Evolutionary conservation across 2,888 invertebrate species (phyloP).

Genomic region (Fabriciana adippe): DNA sequence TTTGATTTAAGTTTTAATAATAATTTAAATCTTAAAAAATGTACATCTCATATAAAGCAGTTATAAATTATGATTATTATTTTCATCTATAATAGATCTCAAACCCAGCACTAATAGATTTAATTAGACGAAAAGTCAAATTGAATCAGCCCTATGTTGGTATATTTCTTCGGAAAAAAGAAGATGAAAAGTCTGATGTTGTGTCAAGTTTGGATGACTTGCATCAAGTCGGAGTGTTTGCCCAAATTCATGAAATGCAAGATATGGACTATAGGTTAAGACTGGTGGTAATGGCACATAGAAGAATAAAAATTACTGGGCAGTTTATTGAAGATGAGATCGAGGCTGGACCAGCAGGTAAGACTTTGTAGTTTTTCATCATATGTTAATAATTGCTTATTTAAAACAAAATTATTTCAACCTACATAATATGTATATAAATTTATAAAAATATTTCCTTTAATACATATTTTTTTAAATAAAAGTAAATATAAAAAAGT

Average conservation of each 20-base stretch:
- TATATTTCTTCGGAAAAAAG: conserved; percentile 95
- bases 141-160: conserved; percentile 98
- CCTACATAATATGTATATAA: no score
- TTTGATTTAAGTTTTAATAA: no score
- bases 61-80: conserved; percentile 1
- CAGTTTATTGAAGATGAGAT: conserved; percentile 89
- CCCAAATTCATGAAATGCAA: conserved; percentile 98
- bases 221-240: conserved; percentile 96
- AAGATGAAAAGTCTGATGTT: conserved; percentile 93
- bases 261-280: conserved; percentile 95
- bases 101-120: conserved; percentile 92
- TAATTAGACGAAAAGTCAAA: conserved; percentile 96
- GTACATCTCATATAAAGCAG: not conserved
- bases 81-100: conserved; percentile 84
- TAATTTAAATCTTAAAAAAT: not conserved
- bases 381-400: not conserved
- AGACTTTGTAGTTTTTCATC: conserved; percentile 34
- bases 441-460: no score
- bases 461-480: no score
- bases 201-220: conserved; percentile 93
- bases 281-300: conserved; percentile 96
- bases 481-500: no score
- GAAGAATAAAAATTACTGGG: conserved; percentile 91
- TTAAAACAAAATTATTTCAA: no score
- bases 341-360: conserved; percentile 82